Evolutionary conservation across 2,113 vertebrate genomes (phyloP).

Genomic region (Benitochromis conjunctus): DNA sequence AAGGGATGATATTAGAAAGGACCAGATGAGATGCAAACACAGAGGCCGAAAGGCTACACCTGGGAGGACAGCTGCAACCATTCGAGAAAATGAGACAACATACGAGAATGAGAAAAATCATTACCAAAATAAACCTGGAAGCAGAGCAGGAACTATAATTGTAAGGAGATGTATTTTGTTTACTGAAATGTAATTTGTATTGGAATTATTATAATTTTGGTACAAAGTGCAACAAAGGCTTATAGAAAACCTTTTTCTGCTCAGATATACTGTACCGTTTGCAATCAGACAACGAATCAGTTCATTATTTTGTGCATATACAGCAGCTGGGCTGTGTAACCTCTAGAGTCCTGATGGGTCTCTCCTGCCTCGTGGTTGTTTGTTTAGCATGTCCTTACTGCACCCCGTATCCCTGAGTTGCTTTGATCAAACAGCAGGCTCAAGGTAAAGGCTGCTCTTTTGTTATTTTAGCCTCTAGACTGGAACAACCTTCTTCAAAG

Average conservation of each 20-base stretch:
- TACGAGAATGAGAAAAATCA: not conserved
- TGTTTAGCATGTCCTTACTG: not conserved
- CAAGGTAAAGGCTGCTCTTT: not conserved
- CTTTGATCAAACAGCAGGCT: not conserved
- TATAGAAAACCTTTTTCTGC: not conserved
- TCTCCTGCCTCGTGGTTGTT: not conserved
- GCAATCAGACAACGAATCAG: not conserved
- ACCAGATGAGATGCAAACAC: not conserved
- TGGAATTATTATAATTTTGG: not conserved
- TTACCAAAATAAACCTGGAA: not conserved
- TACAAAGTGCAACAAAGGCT: not conserved
- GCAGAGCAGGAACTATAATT: not conserved
- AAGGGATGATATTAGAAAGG: not conserved
- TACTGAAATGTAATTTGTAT: not conserved
- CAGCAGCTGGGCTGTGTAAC: not conserved
- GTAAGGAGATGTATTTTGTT: not conserved
- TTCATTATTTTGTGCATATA: not conserved
- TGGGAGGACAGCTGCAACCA: not conserved
- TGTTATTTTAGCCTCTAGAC: slow-evolving; percentile 6
- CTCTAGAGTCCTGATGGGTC: not conserved
- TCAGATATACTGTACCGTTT: not conserved
- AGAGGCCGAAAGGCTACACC: not conserved
- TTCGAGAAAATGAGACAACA: not conserved
- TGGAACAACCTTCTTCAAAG: slow-evolving; percentile 12
- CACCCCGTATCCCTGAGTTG: not conserved